Conservation (phyloP, 1,140 invertebrate species). For the Chironomus striatipennis region DNA sequence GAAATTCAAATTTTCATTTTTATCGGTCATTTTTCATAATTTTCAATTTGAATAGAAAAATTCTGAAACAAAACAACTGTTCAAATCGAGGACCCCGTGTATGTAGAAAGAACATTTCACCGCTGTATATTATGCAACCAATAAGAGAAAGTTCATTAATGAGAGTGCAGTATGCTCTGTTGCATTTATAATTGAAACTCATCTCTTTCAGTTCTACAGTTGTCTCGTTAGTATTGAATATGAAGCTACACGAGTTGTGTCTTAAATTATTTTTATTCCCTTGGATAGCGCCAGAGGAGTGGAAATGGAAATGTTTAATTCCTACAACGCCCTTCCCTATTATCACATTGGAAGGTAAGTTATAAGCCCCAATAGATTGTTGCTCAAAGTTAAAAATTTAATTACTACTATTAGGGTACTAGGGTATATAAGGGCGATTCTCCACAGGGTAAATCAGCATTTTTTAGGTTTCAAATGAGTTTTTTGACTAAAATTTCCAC, state of each 20-base stretch:
- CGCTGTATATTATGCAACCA: neutral
- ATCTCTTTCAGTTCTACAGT: neutral
- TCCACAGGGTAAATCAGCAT: too few species aligned
- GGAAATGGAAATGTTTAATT: neutral
- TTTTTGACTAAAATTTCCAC: too few species aligned
- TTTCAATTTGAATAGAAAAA: too few species aligned
- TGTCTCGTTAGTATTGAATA: neutral
- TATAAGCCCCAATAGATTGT: too few species aligned
- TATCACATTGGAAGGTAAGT: neutral
- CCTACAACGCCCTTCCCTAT: neutral
- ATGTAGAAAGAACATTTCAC: neutral
- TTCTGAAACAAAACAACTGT: too few species aligned
- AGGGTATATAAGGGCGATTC: too few species aligned
- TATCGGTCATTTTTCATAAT: too few species aligned
- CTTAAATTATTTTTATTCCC: neutral
- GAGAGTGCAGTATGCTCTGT: neutral
- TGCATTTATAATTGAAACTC: neutral
- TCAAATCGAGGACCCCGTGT: too few species aligned
- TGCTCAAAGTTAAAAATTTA: too few species aligned
- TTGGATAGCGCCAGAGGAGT: neutral
- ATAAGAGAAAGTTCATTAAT: neutral
- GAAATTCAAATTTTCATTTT: too few species aligned
- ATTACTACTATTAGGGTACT: too few species aligned
- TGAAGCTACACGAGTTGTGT: constrained; percentile 1
- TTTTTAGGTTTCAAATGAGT: too few species aligned